These are phyloP conservation scores for Lates japonicus DNA, from an alignment of 2,797 vertebrate species.

Conservation along the genomic window DNA sequence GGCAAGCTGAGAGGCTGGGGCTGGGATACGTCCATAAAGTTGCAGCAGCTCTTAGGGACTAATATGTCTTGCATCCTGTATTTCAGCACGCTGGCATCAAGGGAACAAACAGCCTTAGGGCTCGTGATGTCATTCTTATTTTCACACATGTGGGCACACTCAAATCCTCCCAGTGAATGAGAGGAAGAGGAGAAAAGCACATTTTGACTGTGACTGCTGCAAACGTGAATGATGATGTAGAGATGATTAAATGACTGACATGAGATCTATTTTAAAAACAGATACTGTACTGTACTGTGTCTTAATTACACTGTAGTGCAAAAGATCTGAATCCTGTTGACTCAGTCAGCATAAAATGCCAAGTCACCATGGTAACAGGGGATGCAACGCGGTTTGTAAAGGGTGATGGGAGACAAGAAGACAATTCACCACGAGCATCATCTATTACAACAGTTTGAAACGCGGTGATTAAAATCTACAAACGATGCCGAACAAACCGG, in stretches of 20 bases:
- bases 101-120: constrained; percentile 11
- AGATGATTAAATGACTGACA: background rate
- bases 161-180: constrained; percentile 3
- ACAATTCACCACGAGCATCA: constrained; percentile 32
- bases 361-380: constrained; percentile 88
- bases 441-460: constrained; percentile 31
- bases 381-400: constrained; percentile 78
- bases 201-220: background rate
- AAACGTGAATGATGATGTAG: background rate
- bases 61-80: background rate
- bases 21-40: background rate
- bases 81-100: constrained; percentile 1
- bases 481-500: constrained; percentile 19
- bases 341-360: constrained; percentile 83
- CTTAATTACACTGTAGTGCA: constrained; percentile 47
- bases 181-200: constrained; percentile 3
- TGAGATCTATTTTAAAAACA: background rate
- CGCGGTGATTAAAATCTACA: constrained; percentile 33
- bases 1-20: constrained; percentile 3
- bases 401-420: constrained; percentile 52
- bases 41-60: background rate
- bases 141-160: constrained; percentile 15
- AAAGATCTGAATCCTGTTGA: constrained; percentile 68
- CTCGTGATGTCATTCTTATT: constrained; percentile 28
- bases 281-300: constrained; percentile 9